phyloP scores from a whole-genome alignment of 2,888 invertebrate genomes.

The Palloptera scutellata region DNA sequence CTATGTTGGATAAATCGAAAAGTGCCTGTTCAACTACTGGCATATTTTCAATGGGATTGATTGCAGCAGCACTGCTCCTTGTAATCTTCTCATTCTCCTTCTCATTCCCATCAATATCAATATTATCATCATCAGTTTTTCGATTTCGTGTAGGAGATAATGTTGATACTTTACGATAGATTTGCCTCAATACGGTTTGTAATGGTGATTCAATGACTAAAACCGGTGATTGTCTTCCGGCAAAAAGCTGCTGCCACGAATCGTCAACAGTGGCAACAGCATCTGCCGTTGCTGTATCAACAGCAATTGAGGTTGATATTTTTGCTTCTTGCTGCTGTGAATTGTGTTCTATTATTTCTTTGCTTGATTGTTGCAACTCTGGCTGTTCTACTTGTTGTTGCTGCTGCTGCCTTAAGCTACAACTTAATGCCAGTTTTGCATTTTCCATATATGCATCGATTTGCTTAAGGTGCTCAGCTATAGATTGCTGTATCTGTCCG shows the following conservation, averaged over 20 bases:
- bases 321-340: not conserved
- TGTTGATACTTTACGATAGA: not conserved
- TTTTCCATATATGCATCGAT: conserved; percentile 62
- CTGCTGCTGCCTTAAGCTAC: conserved; percentile 42
- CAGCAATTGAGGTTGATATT: not conserved
- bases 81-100: not conserved
- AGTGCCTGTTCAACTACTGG: conserved; percentile 60
- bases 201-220: conserved; percentile 9
- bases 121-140: conserved; percentile 41
- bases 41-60: conserved; percentile 54
- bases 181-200: conserved; percentile 18
- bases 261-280: conserved; percentile 1
- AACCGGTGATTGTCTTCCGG: not conserved
- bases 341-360: not conserved
- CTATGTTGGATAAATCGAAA: conserved; percentile 50
- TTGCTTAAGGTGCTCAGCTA: conserved; percentile 59
- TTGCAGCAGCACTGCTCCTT: not conserved
- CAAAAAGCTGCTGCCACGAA: not conserved
- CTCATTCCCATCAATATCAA: conserved; percentile 13
- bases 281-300: not conserved
- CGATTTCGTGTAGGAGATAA: not conserved
- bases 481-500: conserved; percentile 60
- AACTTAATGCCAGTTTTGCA: conserved; percentile 57
- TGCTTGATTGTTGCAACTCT: conserved; percentile 6
- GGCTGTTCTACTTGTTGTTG: conserved; percentile 26